phyloP scores from a whole-genome alignment of 2,113 vertebrate species.

The Mola mola region DNA sequence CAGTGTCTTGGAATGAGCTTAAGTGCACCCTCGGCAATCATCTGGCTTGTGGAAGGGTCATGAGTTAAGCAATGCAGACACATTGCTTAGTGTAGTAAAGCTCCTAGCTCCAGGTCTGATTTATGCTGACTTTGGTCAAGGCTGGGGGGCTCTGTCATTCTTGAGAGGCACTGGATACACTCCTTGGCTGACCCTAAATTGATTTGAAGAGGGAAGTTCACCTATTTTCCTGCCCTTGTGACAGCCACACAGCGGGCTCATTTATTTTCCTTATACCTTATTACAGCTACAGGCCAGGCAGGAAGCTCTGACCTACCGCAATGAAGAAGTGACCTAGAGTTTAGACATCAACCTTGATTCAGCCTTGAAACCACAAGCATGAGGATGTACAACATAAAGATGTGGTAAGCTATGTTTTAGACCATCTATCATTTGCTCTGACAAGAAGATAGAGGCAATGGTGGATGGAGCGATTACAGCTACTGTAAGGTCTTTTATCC shows the following conservation, averaged over 20 bases:
- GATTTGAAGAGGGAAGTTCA: slow-evolving; percentile 44
- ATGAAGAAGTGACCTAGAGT: slow-evolving; percentile 70
- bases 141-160: slow-evolving; percentile 45
- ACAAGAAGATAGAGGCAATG: slow-evolving; percentile 16
- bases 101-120: slow-evolving; percentile 56
- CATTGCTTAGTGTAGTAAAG: slow-evolving; percentile 45
- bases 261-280: slow-evolving; percentile 59
- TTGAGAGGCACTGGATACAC: slow-evolving; percentile 40
- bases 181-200: slow-evolving; percentile 48
- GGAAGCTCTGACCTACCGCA: slow-evolving; percentile 30
- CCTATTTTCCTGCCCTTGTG: slow-evolving; percentile 52
- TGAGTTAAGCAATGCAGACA: slow-evolving; percentile 55
- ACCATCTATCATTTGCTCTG: slow-evolving; percentile 41
- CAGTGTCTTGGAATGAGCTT: slow-evolving; percentile 56
- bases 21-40: slow-evolving; percentile 19
- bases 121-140: slow-evolving; percentile 55
- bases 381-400: slow-evolving; percentile 38
- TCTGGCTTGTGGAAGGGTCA: slow-evolving; percentile 41
- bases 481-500: slow-evolving; percentile 16
- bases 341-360: slow-evolving; percentile 31
- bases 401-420: slow-evolving; percentile 9
- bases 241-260: slow-evolving; percentile 31
- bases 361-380: slow-evolving; percentile 35
- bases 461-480: slow-evolving; percentile 19
- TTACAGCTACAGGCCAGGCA: slow-evolving; percentile 15